Base-by-base conservation (phyloP, 2,888 invertebrate genomes). In the Aplocera efformata region DNA sequence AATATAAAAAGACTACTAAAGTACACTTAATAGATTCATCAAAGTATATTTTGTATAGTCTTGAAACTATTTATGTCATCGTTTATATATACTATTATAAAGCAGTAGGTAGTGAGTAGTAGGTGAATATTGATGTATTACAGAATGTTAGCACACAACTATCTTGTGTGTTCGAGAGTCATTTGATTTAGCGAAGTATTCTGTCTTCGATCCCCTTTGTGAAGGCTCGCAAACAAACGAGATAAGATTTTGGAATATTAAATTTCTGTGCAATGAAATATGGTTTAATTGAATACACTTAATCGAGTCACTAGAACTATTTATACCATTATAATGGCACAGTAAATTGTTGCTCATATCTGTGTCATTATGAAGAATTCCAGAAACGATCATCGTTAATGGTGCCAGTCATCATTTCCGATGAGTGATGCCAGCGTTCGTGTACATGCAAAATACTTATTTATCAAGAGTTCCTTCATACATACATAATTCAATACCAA, bases 21-120 rank as follows among this genome's bases (percentile, higher is more conserved):
- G 28, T 39, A 44, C 34, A 23, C 22, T 28, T 3, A 30, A 26
- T 26, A 39, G 28, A 27, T 28, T 27, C 39, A 44, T 44, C 24
- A 35, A 35, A 44, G 30, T 35, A 44, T 39, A 44, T 44, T 44
- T 44, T 44, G 44, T 44, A 36, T 35, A 39, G 28, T 35, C 39
- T 32, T 44, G 35, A 31, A 44, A 32, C 35, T 39, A 41, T 34
- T 35, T 31, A 35, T 44, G 39, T 44, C 32, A 11, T 26, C 33
- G 31, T 35, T 32, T 42, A 23, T 32, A n/a, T 34, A 33, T 10
- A 11, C 29, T 30, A 34, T 34, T 17, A 33, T 24, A 31, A 27
- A 27, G 25, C 22, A 34, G 38, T 38, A n/a, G n/a, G n/a, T n/a
- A 39, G 39, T 11, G 7, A 10, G 24, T 13, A 32, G 28, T 44